Evolutionary conservation across 2,888 invertebrate species (phyloP).

Genomic region (Pseudococcus longispinus): DNA sequence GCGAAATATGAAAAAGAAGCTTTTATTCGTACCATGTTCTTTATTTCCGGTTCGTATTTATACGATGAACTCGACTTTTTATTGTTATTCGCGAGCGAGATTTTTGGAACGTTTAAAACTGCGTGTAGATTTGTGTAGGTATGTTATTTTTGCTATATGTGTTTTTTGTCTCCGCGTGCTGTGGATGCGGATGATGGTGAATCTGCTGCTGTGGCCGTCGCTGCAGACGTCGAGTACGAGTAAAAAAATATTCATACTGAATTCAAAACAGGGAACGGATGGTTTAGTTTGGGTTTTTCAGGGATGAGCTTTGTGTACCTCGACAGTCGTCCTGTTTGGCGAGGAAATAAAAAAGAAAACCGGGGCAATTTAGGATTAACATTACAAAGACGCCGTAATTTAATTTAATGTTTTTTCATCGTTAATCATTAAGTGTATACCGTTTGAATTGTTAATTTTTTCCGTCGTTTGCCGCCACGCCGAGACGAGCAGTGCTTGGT

Average conservation of each 20-base stretch:
- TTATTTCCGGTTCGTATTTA: conserved; percentile 33
- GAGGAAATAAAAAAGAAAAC: conserved; percentile 20
- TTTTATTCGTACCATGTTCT: conserved; percentile 14
- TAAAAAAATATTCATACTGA: neutral
- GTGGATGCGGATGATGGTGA: neutral
- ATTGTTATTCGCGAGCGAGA: conserved; percentile 8
- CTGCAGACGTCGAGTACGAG: neutral
- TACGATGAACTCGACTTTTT: conserved; percentile 32
- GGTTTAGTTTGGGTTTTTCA: conserved; percentile 23
- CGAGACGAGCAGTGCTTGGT: conserved; percentile 19
- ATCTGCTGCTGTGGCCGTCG: neutral
- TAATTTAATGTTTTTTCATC: conserved; percentile 47
- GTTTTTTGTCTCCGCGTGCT: neutral
- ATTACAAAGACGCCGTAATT: conserved; percentile 31
- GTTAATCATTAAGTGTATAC: conserved; percentile 35
- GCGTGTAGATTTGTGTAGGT: neutral
- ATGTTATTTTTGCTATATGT: neutral
- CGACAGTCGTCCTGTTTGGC: neutral
- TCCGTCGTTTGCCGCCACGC: conserved; percentile 16
- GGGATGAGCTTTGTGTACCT: neutral
- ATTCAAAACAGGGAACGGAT: conserved; percentile 20
- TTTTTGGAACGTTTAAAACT: neutral
- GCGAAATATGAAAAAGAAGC: conserved; percentile 27
- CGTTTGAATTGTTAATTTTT: conserved; percentile 42
- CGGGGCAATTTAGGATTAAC: conserved; percentile 32